phyloP scores from a whole-genome alignment of 2,888 invertebrate genomes.

The Boloria selene region DNA sequence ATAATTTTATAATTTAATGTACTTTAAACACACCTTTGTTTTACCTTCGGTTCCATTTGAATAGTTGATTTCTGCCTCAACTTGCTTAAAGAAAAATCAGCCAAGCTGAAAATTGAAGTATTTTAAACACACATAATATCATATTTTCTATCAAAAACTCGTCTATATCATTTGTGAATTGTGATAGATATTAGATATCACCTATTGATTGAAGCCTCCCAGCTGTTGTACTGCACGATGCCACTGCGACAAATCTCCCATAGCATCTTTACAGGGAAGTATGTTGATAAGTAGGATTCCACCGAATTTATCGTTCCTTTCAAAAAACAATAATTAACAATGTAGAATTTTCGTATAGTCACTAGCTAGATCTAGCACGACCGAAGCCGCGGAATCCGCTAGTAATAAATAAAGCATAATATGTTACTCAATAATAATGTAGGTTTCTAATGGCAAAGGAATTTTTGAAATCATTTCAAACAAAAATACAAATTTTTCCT shows the following conservation, averaged over 20 bases:
- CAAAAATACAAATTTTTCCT: too few species aligned
- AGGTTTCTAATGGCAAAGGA: too few species aligned
- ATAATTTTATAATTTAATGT: background rate
- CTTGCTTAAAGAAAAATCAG: slow-evolving; percentile 18
- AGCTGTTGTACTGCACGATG: slow-evolving; percentile 90
- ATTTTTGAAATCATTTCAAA: too few species aligned
- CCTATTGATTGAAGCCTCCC: slow-evolving; percentile 93
- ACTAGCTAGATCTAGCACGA: too few species aligned
- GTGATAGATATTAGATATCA: too few species aligned
- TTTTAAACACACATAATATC: background rate
- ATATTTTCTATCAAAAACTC: too few species aligned
- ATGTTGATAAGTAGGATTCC: slow-evolving; percentile 84
- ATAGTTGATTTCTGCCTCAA: background rate
- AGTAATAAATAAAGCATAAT: too few species aligned
- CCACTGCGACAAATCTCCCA: slow-evolving; percentile 58
- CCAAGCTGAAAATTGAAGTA: slow-evolving; percentile 24
- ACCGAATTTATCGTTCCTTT: slow-evolving; percentile 88
- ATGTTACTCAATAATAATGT: too few species aligned
- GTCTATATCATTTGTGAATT: too few species aligned
- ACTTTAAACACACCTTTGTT: slow-evolving; percentile 19
- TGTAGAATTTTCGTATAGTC: too few species aligned
- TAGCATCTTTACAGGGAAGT: slow-evolving; percentile 45
- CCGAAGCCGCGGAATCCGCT: too few species aligned
- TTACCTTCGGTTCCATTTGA: slow-evolving; percentile 21
- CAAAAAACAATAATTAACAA: background rate